A percentile compares a stretch with the other conserved stretches of the same genome.
These are phyloP conservation scores for Tapirus indicus DNA, from an alignment of 2,797 vertebrate species.

Conservation along the genomic window DNA sequence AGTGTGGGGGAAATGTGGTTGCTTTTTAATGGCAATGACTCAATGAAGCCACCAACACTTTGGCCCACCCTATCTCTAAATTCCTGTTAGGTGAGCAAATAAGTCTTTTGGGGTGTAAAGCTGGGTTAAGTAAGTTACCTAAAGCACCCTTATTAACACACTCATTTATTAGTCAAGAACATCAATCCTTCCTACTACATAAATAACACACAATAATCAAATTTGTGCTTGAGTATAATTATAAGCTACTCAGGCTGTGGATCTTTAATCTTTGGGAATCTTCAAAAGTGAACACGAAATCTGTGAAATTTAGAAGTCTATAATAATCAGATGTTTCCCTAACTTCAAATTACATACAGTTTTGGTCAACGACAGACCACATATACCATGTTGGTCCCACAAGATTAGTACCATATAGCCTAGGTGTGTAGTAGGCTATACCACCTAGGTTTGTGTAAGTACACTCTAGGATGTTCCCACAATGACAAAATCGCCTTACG, in stretches of 20 bases:
- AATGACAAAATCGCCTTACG: too few species aligned
- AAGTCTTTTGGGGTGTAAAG: background rate
- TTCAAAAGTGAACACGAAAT: background rate
- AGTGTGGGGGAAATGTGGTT: background rate
- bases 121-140: background rate
- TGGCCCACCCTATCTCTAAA: background rate
- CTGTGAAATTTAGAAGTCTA: background rate
- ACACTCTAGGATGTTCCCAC: too few species aligned
- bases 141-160: background rate
- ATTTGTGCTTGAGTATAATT: background rate
- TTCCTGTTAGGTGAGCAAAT: background rate
- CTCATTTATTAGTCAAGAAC: background rate
- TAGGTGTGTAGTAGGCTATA: too few species aligned
- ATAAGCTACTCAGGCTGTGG: background rate
- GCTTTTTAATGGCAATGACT: background rate
- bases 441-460: too few species aligned
- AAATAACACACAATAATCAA: background rate
- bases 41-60: background rate
- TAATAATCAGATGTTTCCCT: background rate
- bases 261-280: background rate
- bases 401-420: too few species aligned
- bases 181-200: background rate
- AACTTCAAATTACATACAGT: background rate
- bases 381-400: too few species aligned
- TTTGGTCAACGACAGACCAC: too few species aligned